Conservation (phyloP, 2,797 vertebrate species). For the Erpetoichthys calabaricus region DNA sequence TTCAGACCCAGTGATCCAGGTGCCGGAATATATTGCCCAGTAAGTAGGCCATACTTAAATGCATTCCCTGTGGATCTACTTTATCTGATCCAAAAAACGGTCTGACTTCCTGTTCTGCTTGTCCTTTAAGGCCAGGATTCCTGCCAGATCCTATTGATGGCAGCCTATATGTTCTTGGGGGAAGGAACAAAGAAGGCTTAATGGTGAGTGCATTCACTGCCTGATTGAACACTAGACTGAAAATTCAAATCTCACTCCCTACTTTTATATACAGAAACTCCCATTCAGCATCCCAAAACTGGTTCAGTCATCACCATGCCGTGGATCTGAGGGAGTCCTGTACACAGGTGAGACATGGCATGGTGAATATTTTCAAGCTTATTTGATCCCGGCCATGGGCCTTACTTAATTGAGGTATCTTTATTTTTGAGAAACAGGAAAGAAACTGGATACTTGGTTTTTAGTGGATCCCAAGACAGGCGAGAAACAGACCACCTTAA, state of each 20-base stretch:
- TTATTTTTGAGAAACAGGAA: conserved; percentile 44
- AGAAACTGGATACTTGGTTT: conserved; percentile 90
- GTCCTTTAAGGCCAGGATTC: conserved; percentile 63
- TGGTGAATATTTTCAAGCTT: too few relatives aligned
- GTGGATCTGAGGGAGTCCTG: conserved; percentile 83
- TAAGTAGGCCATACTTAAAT: conserved; percentile 44
- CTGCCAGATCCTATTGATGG: conserved; percentile 91
- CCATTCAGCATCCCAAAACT: conserved; percentile 93
- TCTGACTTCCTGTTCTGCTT: neutral
- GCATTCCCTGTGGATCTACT: neutral
- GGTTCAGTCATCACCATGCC: conserved; percentile 91
- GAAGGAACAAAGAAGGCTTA: conserved; percentile 78
- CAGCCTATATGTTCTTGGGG: conserved; percentile 80
- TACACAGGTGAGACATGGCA: conserved; percentile 66
- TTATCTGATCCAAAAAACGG: neutral
- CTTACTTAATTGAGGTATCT: too few relatives aligned
- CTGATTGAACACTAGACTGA: neutral
- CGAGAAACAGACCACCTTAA: conserved; percentile 78
- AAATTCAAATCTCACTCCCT: neutral
- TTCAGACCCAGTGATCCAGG: conserved; percentile 84
- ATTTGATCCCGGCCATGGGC: too few relatives aligned
- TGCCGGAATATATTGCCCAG: conserved; percentile 74
- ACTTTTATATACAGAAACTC: conserved; percentile 51
- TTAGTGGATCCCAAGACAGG: conserved; percentile 87
- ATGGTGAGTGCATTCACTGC: conserved; percentile 57